Base-by-base conservation (phyloP, 1,140 invertebrate genomes). In the Drosophila orena region DNA sequence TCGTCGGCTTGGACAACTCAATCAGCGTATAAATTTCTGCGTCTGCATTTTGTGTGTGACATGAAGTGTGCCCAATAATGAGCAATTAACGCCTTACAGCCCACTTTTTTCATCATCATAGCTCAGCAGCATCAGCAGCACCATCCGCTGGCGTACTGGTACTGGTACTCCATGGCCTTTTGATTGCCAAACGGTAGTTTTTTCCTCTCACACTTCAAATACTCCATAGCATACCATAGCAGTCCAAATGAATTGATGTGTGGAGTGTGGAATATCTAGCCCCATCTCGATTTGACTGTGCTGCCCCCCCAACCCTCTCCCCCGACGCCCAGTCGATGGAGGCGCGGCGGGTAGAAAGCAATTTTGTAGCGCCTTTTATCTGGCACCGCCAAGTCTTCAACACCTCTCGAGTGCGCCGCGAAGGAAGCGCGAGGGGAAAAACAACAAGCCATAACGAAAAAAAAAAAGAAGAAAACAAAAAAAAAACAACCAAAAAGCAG, bases 11-110 rank as follows among this genome's bases (percentile, higher is more conserved):
- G 64, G 74, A 81, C 83, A 88, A 80, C 79, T 79, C 83, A 81
- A 88, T 86, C 81, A 88, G 81, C 70, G 52, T 64, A 69, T 71
- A 65, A 68, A 49, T 83, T 62, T 76, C 81, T 86, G 78, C 65
- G 54, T 85, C 74, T 66, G 77, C 73, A 50, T 73, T 69, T 65
- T 56, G 60, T 71, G 61, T 85, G 72, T 86, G 81, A 88, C 85
- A 88, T 91, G 90, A 91, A 91, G 90, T 91, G 90, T 90, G 90
- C 85, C 81, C 90, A 83, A 84, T 90, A 90, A 88, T 91, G 85
- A 91, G 81, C 85, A 91, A 91, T 91, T 91, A 91, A 90, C 84
- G 80, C 85, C 77, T 88, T 88, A 84, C 84, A 89, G 65, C 84
- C 84, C 66, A 83, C 83, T 69, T 80, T 77, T 76, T 66, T 71